Evolutionary conservation across 2,797 vertebrate species (phyloP).

Genomic region (Clangula hyemalis): DNA sequence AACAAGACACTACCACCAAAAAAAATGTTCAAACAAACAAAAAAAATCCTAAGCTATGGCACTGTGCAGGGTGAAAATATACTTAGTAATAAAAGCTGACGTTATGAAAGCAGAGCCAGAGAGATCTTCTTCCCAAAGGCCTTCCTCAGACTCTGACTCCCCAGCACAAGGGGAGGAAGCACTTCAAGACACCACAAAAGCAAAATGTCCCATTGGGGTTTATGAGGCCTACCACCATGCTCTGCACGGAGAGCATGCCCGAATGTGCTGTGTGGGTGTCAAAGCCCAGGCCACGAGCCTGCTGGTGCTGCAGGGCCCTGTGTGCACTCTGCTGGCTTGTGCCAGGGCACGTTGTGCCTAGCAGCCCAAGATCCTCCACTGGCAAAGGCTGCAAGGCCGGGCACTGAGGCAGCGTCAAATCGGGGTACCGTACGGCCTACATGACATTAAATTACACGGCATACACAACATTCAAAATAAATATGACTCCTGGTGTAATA

Average conservation of each 20-base stretch:
- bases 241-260: not conserved
- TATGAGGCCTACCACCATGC: not conserved
- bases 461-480: accelerated
- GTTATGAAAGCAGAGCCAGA: constrained; percentile 18
- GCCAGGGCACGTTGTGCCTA: accelerated
- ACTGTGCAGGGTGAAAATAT: not conserved
- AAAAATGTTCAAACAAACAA: not conserved
- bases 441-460: too few relatives aligned
- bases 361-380: accelerated
- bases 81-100: constrained; percentile 53
- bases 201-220: not conserved
- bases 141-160: constrained; percentile 49
- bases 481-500: not conserved
- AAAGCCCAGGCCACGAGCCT: not conserved
- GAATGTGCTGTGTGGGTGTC: not conserved
- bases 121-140: constrained; percentile 39
- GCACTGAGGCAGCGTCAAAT: not conserved
- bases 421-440: not conserved
- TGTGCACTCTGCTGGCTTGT: not conserved
- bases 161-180: constrained; percentile 36
- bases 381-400: not conserved
- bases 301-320: accelerated
- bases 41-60: constrained; percentile 12
- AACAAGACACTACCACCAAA: not conserved
- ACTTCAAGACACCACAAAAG: constrained; percentile 36